Percentiles rank a stretch among this genome's conserved stretches.
Conservation (phyloP, 2,797 vertebrate species). For the Catostomus latipinnis region DNA sequence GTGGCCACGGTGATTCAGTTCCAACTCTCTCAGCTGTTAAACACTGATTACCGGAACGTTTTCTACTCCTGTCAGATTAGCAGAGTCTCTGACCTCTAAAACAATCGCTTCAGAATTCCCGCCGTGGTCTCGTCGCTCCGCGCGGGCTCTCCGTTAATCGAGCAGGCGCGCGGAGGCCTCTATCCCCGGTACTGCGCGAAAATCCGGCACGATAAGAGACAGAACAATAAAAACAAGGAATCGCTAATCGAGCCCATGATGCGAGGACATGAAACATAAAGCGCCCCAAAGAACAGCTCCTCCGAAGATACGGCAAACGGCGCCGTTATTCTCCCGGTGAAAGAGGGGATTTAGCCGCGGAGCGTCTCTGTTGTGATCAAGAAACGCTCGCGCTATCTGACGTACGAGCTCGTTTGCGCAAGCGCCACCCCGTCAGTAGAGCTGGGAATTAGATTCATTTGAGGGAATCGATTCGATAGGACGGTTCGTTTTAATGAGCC, state of each 20-base stretch:
- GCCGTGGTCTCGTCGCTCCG: constrained; percentile 29
- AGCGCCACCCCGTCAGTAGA: constrained; percentile 48
- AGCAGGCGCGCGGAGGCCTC: constrained; percentile 62
- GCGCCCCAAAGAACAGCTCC: background rate
- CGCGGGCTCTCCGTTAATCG: constrained; percentile 48
- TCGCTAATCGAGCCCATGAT: constrained; percentile 52
- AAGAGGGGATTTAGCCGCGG: constrained; percentile 39
- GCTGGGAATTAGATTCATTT: constrained; percentile 20
- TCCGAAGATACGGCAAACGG: background rate
- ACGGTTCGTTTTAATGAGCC: background rate
- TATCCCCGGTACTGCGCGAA: constrained; percentile 66
- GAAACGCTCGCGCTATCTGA: constrained; percentile 73
- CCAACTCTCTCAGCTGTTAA: background rate
- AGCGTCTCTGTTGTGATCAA: constrained; percentile 64
- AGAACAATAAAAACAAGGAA: constrained; percentile 60
- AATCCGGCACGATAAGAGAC: constrained; percentile 61
- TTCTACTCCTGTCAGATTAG: background rate
- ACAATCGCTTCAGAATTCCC: background rate
- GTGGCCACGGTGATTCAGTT: background rate
- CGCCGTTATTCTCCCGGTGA: constrained; percentile 2
- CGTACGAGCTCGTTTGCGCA: constrained; percentile 52
- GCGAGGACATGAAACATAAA: constrained; percentile 36
- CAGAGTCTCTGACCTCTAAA: background rate
- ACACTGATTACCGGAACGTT: background rate
- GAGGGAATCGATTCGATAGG: constrained; percentile 22